Evolutionary conservation across 2,888 invertebrate genomes (phyloP), one percentile per base, ranked within the genome.

Genomic region (Agrotis exclamationis): DNA sequence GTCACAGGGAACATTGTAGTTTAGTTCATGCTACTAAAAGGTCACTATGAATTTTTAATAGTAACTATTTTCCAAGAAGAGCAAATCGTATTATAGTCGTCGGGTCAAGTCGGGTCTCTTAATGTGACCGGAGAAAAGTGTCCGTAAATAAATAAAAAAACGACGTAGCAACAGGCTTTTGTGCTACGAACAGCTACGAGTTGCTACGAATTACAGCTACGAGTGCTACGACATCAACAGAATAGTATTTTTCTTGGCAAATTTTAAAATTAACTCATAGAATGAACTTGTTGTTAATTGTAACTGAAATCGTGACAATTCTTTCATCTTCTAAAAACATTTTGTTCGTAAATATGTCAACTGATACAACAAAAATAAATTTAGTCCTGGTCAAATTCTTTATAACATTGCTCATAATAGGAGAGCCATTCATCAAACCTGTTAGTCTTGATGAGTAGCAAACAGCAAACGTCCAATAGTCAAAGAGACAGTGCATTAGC

Each of bases 91-190:
- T 81, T 76, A 74, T 76, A 74, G 82, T 79, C 62, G 63, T 67
- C 60, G 76, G 80, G 79, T 80, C 70, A 83, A 75, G 63, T 60
- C 69, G 70, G 80, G 65, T 67, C 76, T 82, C 72, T 69, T 82
- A 82, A 86, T 79, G 84, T 84, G 87, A 79, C 80, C 79, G 78
- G 70, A 76, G 82, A 79, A 81, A 83, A 82, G 82, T 84, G 79
- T 71, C 63, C 74, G 73, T 87, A 75, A 85, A 87, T 86, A 87
- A 85, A 80, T 86, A 83, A 85, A 84, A 77, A 74, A 60, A 74
- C 54, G 59, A 72, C 50, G 71, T 75, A 67, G 68, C 73, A 59
- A 68, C 58, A 75, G 59, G 58, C 80, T 51, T 78, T 83, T 83
- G 72, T 83, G 63, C 63, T 70, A 68, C 63, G 68, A 56, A 69